phyloP scores from a whole-genome alignment of 2,888 invertebrate genomes.

The Drosophila macrothrix region DNA sequence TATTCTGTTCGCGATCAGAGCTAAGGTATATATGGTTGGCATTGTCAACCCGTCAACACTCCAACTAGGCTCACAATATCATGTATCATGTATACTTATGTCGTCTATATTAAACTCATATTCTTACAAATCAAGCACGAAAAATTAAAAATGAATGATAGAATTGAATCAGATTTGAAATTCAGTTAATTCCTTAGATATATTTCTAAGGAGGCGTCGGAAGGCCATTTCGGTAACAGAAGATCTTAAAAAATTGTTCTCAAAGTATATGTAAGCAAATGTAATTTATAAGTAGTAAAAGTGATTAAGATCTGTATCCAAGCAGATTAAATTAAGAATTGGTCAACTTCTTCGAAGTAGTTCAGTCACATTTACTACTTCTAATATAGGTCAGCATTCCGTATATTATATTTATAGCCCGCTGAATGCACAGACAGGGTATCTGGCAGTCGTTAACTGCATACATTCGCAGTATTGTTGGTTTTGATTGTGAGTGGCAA shows the following conservation, averaged over 20 bases:
- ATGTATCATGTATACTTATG: too few relatives aligned
- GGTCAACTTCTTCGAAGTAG: background rate
- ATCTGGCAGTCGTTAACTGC: conserved; percentile 9
- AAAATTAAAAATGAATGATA: background rate
- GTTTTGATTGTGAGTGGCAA: conserved; percentile 22
- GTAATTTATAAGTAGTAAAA: background rate
- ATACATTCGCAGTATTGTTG: background rate
- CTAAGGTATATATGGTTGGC: conserved; percentile 6
- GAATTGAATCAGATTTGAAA: background rate
- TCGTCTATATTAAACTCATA: background rate
- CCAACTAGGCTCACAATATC: too few relatives aligned
- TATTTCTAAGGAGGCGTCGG: background rate
- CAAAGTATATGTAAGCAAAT: background rate
- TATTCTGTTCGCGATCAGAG: conserved; percentile 1
- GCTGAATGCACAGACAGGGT: conserved; percentile 3
- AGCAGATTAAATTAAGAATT: background rate
- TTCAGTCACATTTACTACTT: background rate
- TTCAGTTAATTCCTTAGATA: background rate
- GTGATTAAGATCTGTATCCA: background rate
- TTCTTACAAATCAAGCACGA: background rate
- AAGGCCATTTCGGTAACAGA: background rate
- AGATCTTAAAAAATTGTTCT: background rate
- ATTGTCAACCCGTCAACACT: background rate
- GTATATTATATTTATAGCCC: background rate
- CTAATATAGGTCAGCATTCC: background rate